Evolutionary conservation across 2,797 vertebrate genomes (phyloP).

Genomic region (Uromys caudimaculatus): DNA sequence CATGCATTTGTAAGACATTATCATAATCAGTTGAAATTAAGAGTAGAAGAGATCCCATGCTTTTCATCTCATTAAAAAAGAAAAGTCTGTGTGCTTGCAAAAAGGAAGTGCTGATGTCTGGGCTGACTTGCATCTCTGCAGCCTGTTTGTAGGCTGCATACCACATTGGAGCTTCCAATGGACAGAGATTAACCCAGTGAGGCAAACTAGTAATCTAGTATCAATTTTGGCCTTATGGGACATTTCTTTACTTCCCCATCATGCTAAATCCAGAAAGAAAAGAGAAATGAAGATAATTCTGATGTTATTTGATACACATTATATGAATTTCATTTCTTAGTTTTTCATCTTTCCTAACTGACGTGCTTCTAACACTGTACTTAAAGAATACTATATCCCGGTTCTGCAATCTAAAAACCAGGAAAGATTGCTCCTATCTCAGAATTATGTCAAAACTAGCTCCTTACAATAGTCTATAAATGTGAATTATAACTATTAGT

Average conservation of each 20-base stretch:
- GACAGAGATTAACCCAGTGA: background rate
- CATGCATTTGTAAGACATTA: background rate
- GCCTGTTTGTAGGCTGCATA: background rate
- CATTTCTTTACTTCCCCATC: background rate
- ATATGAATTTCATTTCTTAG: conserved; percentile 17
- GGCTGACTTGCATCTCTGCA: background rate
- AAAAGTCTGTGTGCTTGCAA: conserved; percentile 51
- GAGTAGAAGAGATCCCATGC: conserved; percentile 7
- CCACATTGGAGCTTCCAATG: background rate
- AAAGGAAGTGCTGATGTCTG: background rate
- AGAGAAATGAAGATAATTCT: background rate
- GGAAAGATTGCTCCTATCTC: background rate
- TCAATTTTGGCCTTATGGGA: background rate
- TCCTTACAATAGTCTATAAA: background rate
- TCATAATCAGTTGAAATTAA: conserved; percentile 29
- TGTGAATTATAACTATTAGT: background rate
- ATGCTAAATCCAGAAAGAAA: background rate
- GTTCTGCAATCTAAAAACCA: background rate
- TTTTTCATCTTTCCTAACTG: background rate
- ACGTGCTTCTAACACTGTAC: background rate
- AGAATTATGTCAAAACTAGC: conserved; percentile 18
- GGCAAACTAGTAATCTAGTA: background rate
- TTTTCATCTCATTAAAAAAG: conserved; percentile 24
- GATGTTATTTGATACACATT: background rate
- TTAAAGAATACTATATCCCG: background rate